Evolutionary conservation across 2,888 invertebrate genomes (phyloP), one percentile per base, ranked within the genome.

Genomic region (Noctua comes): DNA sequence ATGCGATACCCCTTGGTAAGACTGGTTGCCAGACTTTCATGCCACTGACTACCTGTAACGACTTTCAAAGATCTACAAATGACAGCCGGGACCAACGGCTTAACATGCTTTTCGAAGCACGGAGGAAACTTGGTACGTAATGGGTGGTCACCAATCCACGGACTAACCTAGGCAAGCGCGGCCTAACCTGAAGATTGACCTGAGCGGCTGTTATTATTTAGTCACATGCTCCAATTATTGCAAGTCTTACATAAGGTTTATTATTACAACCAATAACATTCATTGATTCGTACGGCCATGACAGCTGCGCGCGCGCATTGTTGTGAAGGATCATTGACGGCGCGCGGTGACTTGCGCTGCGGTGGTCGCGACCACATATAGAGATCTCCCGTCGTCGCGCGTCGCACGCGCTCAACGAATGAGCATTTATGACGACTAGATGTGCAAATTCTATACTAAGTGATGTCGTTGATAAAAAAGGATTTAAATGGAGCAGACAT

Each of bases 321-420:
- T 88, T 80, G 82, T 91, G 90, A 91, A 92, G 91, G 89, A 92
- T 91, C 89, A 86, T 91, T 88, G 90, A 89, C 83, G 84, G 84
- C 83, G 64, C 83, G 77, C 86, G 86, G 78, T 82, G 82, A 80
- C 68, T 77, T n/a, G 80, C 91, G 79, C 92, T 73, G 90, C 90
- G 92, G 91, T 91, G 87, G 90, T 84, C 88, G 79, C 86, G 86
- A 87, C 91, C 91, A 87, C 92, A 91, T 90, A 91, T 89, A 83
- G 91, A 79, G 92, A 87, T 87, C 91, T 85, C 90, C 91, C 88
- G 91, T 78, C 86, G 90, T 76, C 86, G 91, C 92, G 90, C 86
- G 90, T 76, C 86, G 91, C 93, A 91, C 92, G 91, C 91, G 92
- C 89, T 72, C 69, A 72, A 65, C 86, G 82, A 86, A 83, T 85